Percentiles rank a stretch among this genome's conserved stretches.
Conservation (phyloP, 2,888 invertebrate genomes). For the Cerastoderma edule region DNA sequence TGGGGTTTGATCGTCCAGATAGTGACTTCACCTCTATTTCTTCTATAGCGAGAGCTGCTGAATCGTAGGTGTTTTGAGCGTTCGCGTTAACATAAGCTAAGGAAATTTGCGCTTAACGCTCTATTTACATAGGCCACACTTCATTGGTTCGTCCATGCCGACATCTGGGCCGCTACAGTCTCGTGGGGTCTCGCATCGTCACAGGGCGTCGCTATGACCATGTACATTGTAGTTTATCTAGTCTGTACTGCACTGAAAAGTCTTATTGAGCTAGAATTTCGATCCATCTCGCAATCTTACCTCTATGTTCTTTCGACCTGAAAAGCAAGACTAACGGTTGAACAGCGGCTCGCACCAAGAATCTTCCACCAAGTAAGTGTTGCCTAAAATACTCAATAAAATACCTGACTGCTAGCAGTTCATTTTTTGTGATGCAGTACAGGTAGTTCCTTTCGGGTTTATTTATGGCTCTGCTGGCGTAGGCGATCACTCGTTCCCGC, state of each 20-base stretch:
- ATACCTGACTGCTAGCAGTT: neutral
- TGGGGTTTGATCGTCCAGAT: neutral
- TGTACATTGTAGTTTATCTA: neutral
- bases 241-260: neutral
- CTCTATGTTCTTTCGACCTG: neutral
- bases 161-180: neutral
- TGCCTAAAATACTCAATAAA: neutral
- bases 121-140: neutral
- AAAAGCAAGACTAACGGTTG: neutral
- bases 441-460: neutral
- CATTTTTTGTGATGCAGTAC: neutral
- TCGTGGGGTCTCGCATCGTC: neutral
- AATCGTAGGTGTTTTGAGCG: neutral
- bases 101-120: neutral
- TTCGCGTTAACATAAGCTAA: neutral
- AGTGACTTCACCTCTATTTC: neutral
- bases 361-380: neutral
- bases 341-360: neutral
- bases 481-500: neutral
- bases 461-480: neutral
- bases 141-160: neutral
- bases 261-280: neutral
- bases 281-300: neutral
- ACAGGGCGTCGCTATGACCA: neutral
- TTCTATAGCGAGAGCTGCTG: neutral